A percentile compares a stretch with the other conserved stretches of the same genome.
phyloP scores from a whole-genome alignment of 2,888 invertebrate genomes.

The Leptinotarsa tumamoca region DNA sequence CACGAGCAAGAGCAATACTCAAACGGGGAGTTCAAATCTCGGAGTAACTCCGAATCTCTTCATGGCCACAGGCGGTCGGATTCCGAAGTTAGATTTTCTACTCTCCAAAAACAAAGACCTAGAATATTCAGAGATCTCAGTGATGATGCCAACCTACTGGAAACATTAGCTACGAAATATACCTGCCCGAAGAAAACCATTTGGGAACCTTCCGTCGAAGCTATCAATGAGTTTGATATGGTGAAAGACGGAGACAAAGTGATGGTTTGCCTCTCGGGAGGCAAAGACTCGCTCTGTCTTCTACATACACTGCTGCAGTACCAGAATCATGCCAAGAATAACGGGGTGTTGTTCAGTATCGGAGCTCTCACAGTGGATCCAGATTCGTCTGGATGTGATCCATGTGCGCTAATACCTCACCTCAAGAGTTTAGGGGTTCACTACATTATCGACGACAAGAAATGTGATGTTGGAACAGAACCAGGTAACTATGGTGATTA shows the following conservation, averaged over 20 bases:
- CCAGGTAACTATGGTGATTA: conserved; percentile 46
- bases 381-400: conserved; percentile 69
- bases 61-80: conserved; percentile 56
- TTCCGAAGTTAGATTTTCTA: conserved; percentile 59
- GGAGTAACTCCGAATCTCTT: conserved; percentile 62
- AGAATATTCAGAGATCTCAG: conserved; percentile 55
- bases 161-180: conserved; percentile 72
- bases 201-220: conserved; percentile 86
- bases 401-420: conserved; percentile 78
- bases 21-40: conserved; percentile 55
- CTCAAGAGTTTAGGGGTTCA: conserved; percentile 79
- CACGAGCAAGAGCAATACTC: conserved; percentile 72
- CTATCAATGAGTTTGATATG: conserved; percentile 86
- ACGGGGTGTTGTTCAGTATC: conserved; percentile 80
- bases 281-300: conserved; percentile 85
- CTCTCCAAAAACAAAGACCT: conserved; percentile 59
- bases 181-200: conserved; percentile 82
- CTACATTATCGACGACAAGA: conserved; percentile 77
- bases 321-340: conserved; percentile 80
- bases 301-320: conserved; percentile 88
- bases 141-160: conserved; percentile 52
- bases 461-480: conserved; percentile 52
- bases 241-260: conserved; percentile 81
- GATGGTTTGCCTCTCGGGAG: conserved; percentile 86
- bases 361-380: conserved; percentile 84